Conservation (phyloP, 1,140 invertebrate species). For the Brevipalpus yothersi region DNA sequence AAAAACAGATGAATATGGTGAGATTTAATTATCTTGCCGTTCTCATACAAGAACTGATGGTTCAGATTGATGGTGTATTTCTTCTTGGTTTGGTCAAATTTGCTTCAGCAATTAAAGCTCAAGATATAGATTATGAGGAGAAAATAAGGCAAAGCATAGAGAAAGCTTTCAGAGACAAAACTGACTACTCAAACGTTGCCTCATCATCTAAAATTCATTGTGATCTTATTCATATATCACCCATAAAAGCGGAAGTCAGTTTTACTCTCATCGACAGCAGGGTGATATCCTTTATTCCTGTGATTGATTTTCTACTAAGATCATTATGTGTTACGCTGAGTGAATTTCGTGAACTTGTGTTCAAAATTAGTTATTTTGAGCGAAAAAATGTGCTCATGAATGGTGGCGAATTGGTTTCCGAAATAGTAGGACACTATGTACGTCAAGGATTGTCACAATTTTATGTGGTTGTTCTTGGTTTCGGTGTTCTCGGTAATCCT, state of each 20-base stretch:
- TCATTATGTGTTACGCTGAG: constrained; percentile 72
- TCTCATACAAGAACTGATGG: constrained; percentile 82
- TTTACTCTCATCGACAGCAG: background rate
- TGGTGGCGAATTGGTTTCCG: constrained; percentile 49
- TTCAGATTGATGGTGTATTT: background rate
- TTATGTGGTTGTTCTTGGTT: constrained; percentile 83
- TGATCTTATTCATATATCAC: constrained; percentile 81
- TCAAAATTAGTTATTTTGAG: constrained; percentile 92
- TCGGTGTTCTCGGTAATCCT: constrained; percentile 95
- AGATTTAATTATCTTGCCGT: constrained; percentile 59
- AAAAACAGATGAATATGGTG: constrained; percentile 46
- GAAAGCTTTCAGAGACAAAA: background rate
- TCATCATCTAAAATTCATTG: constrained; percentile 25
- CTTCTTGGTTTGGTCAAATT: background rate
- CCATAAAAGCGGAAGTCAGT: constrained; percentile 46
- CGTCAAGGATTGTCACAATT: constrained; percentile 46
- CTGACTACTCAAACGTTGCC: background rate
- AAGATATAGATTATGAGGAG: background rate
- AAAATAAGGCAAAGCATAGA: background rate
- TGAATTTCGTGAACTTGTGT: constrained; percentile 91
- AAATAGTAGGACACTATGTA: constrained; percentile 63
- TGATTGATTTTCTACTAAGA: constrained; percentile 26
- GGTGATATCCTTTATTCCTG: background rate
- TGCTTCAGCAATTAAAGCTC: background rate
- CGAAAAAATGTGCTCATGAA: constrained; percentile 66